These are phyloP conservation scores for Myocastor coypus DNA, from an alignment of 2,113 vertebrate genomes.

Conservation along the genomic window DNA sequence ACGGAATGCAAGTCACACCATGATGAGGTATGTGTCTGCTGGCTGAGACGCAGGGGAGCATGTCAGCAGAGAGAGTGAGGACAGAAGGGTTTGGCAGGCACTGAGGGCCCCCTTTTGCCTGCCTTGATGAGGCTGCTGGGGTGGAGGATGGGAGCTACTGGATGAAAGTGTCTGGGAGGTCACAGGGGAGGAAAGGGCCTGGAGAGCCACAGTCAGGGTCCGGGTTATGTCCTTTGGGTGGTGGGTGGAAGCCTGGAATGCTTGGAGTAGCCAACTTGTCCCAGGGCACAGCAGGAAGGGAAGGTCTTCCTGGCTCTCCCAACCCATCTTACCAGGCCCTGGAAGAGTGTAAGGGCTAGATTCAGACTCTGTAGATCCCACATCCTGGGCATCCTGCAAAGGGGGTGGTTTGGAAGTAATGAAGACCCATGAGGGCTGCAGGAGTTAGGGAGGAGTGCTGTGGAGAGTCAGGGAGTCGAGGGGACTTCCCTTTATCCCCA, in stretches of 20 bases:
- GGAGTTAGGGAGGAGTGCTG: background rate
- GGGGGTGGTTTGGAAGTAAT: background rate
- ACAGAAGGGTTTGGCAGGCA: background rate
- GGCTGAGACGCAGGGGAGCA: background rate
- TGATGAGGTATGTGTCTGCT: conserved; percentile 47
- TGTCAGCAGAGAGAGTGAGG: background rate
- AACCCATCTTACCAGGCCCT: background rate
- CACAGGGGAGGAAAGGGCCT: background rate
- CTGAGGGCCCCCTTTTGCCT: too few species aligned
- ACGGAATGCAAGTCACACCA: conserved; percentile 46
- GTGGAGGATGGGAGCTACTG: too few species aligned
- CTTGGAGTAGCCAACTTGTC: background rate
- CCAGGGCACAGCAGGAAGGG: background rate
- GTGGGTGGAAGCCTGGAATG: fast-evolving
- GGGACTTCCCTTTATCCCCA: too few species aligned
- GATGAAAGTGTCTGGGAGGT: background rate
- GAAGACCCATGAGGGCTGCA: background rate
- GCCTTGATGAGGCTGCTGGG: background rate
- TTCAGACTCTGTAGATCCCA: background rate
- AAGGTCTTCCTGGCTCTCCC: background rate
- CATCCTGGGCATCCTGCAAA: background rate
- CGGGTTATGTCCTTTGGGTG: background rate
- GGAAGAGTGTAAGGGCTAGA: background rate
- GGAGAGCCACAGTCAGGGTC: background rate
- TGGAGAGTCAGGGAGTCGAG: too few species aligned